Evolutionary conservation across 2,797 vertebrate species (phyloP).

Genomic region (Peromyscus nudipes): DNA sequence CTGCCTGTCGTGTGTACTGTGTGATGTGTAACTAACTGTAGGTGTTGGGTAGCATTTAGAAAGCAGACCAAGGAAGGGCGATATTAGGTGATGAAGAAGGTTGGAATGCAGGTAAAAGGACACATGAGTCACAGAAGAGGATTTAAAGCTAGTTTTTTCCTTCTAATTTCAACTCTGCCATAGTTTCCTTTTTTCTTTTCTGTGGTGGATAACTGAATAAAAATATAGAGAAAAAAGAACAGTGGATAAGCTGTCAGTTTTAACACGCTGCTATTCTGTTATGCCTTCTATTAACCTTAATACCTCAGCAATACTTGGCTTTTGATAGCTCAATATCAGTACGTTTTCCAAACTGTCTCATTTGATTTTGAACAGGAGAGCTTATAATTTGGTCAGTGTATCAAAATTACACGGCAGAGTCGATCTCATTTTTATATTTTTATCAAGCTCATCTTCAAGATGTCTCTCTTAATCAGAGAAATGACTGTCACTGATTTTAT

Average conservation of each 20-base stretch:
- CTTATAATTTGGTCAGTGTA: conserved; percentile 70
- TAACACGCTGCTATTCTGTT: conserved; percentile 42
- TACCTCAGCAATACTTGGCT: conserved; percentile 63
- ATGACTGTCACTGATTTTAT: neutral
- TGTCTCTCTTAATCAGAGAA: conserved; percentile 25
- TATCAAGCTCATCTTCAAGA: neutral
- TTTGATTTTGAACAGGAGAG: conserved; percentile 67
- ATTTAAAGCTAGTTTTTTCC: neutral
- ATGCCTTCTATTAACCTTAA: conserved; percentile 70
- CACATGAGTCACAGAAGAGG: neutral
- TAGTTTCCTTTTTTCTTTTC: neutral
- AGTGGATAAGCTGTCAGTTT: conserved; percentile 66
- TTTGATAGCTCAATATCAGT: conserved; percentile 14
- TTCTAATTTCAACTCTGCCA: neutral
- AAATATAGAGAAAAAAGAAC: neutral
- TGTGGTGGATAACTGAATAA: neutral
- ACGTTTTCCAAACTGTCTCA: conserved; percentile 60
- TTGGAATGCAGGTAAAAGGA: neutral
- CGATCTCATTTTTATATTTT: neutral
- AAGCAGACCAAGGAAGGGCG: neutral
- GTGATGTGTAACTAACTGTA: neutral
- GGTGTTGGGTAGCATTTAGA: neutral
- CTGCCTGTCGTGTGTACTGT: neutral
- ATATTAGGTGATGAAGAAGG: neutral
- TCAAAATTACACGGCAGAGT: conserved; percentile 57